Percentiles rank a stretch among this genome's conserved stretches.
These are phyloP conservation scores for Rosalia funebris DNA, from an alignment of 2,888 invertebrate species.

Conservation along the genomic window DNA sequence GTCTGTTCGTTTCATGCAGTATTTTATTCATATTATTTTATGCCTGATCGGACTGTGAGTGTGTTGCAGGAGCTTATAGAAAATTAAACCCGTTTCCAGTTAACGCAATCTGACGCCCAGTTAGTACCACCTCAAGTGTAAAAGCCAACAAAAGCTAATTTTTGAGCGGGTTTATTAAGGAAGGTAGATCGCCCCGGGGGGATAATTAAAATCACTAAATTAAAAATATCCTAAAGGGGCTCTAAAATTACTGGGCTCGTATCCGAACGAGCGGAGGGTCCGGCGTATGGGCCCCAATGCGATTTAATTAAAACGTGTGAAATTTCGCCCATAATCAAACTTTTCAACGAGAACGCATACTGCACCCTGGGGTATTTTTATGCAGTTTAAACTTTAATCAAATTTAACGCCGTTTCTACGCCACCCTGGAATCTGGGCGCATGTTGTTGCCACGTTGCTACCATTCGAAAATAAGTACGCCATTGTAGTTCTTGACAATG, in stretches of 20 bases:
- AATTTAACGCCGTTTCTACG: slow-evolving; percentile 18
- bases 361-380: slow-evolving; percentile 38
- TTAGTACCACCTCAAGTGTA: neutral
- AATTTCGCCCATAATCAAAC: slow-evolving; percentile 37
- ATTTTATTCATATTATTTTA: no score
- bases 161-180: neutral
- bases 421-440: neutral
- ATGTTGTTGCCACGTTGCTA: neutral
- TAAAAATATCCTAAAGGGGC: slow-evolving; percentile 18
- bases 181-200: neutral
- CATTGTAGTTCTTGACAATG: slow-evolving; percentile 33
- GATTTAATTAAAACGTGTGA: slow-evolving; percentile 43
- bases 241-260: slow-evolving; percentile 3
- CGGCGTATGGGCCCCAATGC: slow-evolving; percentile 9
- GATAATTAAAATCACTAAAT: slow-evolving; percentile 14
- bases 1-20: no score
- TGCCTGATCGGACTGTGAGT: no score
- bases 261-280: slow-evolving; percentile 14
- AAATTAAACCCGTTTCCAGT: no score
- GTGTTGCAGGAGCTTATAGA: no score
- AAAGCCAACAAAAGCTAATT: neutral
- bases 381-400: slow-evolving; percentile 33
- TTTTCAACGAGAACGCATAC: slow-evolving; percentile 36
- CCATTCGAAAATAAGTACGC: neutral
- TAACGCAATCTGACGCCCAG: no score